A percentile compares a stretch with the other conserved stretches of the same genome.
phyloP scores from a whole-genome alignment of 2,888 invertebrate genomes.

The Caenorhabditis macrosperma region DNA sequence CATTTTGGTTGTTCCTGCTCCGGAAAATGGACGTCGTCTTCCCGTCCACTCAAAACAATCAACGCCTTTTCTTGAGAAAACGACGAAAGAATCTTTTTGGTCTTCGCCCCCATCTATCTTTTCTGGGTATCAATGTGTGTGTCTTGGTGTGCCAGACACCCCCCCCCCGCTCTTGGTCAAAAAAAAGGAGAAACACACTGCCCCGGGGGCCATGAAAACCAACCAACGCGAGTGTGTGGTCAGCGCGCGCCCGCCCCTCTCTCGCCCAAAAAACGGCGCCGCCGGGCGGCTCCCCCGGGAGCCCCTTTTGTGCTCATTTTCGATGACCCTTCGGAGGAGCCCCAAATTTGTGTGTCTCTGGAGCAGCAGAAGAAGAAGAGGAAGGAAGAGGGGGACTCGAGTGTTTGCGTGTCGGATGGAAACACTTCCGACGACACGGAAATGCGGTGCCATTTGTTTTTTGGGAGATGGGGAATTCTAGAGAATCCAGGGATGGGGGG shows the following conservation, averaged over 20 bases:
- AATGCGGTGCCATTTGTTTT: too few species aligned
- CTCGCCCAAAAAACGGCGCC: neutral
- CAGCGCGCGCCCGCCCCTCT: too few species aligned
- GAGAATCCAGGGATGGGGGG: neutral
- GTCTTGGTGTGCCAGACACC: neutral
- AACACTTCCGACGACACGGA: neutral
- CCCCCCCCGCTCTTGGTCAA: neutral
- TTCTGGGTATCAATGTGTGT: neutral
- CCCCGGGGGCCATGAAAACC: too few species aligned
- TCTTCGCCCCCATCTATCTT: too few species aligned
- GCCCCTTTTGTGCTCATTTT: neutral
- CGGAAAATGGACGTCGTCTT: neutral
- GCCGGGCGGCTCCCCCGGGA: neutral
- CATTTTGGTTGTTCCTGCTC: too few species aligned
- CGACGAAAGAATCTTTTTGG: too few species aligned
- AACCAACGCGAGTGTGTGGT: too few species aligned
- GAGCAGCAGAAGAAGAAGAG: neutral
- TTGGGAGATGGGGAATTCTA: neutral
- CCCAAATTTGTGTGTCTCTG: neutral
- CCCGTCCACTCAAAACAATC: slow-evolving; percentile 35
- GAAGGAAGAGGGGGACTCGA: neutral
- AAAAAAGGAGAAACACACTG: too few species aligned
- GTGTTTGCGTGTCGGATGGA: neutral
- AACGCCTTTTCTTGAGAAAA: slow-evolving; percentile 22
- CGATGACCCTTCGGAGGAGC: slow-evolving; percentile 1